phyloP scores from a whole-genome alignment of 2,797 vertebrate species.

The Periophthalmus magnuspinnatus region DNA sequence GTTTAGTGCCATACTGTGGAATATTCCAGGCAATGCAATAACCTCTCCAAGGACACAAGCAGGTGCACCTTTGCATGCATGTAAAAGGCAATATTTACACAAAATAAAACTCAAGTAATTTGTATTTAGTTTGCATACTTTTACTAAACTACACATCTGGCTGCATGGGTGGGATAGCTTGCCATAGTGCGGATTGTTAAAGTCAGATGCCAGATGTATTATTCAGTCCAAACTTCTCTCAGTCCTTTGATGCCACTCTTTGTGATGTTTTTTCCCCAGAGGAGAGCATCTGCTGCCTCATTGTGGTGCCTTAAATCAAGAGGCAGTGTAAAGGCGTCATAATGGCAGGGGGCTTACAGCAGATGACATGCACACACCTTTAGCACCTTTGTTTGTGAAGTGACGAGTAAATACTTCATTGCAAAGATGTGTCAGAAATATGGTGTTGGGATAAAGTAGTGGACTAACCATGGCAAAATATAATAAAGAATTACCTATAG shows the following conservation, averaged over 20 bases:
- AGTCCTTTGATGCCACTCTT: slow-evolving; percentile 61
- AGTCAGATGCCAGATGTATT: slow-evolving; percentile 55
- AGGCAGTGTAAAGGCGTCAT: slow-evolving; percentile 49
- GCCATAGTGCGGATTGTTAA: slow-evolving; percentile 45
- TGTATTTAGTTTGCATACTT: neutral
- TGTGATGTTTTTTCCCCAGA: slow-evolving; percentile 44
- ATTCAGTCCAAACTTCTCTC: slow-evolving; percentile 51
- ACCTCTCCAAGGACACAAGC: no score
- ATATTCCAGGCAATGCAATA: no score
- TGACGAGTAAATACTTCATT: slow-evolving; percentile 25
- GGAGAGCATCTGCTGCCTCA: slow-evolving; percentile 62
- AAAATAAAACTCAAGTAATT: neutral
- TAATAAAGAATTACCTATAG: neutral
- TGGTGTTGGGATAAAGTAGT: neutral
- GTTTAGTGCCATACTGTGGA: no score
- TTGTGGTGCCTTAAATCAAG: slow-evolving; percentile 52
- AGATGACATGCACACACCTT: slow-evolving; percentile 29
- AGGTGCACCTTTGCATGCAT: no score
- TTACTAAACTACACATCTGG: neutral
- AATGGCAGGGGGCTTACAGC: slow-evolving; percentile 41
- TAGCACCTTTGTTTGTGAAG: slow-evolving; percentile 44
- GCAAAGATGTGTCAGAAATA: slow-evolving; percentile 12
- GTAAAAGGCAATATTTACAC: neutral
- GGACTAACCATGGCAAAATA: neutral
- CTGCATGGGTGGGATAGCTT: slow-evolving; percentile 15